phyloP scores from a whole-genome alignment of 2,797 vertebrate species.

The Tinamus major region DNA sequence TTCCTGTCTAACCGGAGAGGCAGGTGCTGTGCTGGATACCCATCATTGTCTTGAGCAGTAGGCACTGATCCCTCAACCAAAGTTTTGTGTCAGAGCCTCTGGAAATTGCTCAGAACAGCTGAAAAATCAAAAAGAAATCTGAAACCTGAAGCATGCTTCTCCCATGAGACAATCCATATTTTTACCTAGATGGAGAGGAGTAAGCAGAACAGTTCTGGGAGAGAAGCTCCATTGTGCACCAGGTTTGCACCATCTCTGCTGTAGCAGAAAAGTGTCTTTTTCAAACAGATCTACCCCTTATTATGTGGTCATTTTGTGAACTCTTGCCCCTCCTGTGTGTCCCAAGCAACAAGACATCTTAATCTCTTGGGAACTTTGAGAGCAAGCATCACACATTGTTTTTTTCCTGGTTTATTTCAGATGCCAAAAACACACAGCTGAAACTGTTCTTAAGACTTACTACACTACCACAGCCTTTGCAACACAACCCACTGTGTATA shows the following conservation, averaged over 20 bases:
- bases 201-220: neutral
- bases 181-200: neutral
- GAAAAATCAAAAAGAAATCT: neutral
- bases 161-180: neutral
- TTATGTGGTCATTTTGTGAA: neutral
- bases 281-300: neutral
- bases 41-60: neutral
- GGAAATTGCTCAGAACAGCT: neutral
- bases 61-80: neutral
- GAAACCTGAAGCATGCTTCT: neutral
- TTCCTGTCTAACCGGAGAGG: neutral
- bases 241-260: neutral
- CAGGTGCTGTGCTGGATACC: neutral
- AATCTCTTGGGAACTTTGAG: neutral
- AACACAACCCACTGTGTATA: neutral
- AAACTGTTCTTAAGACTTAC: neutral
- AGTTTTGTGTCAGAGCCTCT: neutral
- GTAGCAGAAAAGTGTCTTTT: neutral
- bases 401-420: neutral
- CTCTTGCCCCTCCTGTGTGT: neutral
- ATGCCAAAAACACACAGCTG: neutral
- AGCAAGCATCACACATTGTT: neutral
- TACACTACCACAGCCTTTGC: neutral
- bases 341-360: neutral
- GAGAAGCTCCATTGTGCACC: neutral